Evolutionary conservation across 2,113 vertebrate genomes (phyloP), one percentile per base, ranked within the genome.

Genomic region (Lonchura striata): DNA sequence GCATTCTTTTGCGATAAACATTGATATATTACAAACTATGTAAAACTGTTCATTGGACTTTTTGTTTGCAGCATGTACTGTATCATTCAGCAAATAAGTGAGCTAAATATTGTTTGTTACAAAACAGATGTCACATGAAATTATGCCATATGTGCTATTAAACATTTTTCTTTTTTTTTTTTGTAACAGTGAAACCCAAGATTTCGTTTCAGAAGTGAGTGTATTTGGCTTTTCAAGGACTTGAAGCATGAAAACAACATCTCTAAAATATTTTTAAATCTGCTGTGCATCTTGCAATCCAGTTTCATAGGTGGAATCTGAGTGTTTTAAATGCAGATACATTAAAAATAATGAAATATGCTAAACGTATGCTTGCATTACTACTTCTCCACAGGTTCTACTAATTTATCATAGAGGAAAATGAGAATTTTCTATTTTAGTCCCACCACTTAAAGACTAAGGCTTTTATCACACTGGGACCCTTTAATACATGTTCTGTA

Each of bases 51-150:
- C 97, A 96, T 98, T 98, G 98, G 98, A 98, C 98, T 98, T 98
- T 97, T 97, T 98, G 98, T 98, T 98, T 98, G 97, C 97, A 97
- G 97, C 97, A 97, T 97, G 97, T 98, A 98, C 97, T 98, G 98
- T 98, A 98, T 98, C 98, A 97, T 98, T 98, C 98, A 97, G 97
- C 98, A 98, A 98, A 98, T 98, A 98, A 98, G 98, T 98, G 98
- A 98, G 98, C 98, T 98, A 98, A 98, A 98, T 98, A 98, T 98
- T 98, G 98, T 98, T 98, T 98, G 98, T 98, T 98, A 98, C 98
- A 98, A 98, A 98, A 98, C 98, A 98, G 98, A 98, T 98, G 98
- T 98, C 98, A 98, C 98, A 98, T 98, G 98, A 98, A 98, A 98
- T 98, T 98, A 98, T 98, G 98, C 98, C 98, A 98, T 98, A 98